A percentile compares a stretch with the other conserved stretches of the same genome.
Evolutionary conservation across 2,797 vertebrate species (phyloP).

Genomic region (Emys orbicularis): DNA sequence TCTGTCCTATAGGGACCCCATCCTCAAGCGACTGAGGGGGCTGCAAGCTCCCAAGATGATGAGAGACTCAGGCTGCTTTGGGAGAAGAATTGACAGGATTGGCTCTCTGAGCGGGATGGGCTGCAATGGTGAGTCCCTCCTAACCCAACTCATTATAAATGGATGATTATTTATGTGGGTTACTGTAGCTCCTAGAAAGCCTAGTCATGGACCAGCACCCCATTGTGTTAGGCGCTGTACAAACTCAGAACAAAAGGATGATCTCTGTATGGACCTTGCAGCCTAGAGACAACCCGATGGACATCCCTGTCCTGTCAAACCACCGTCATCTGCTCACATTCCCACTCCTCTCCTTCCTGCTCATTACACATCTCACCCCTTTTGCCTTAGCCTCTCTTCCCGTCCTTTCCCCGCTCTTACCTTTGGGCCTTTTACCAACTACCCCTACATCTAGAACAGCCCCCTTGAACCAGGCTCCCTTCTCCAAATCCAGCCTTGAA

Average conservation of each 20-base stretch:
- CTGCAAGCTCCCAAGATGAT: constrained; percentile 60
- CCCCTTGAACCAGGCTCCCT: neutral
- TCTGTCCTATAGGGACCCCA: constrained; percentile 4
- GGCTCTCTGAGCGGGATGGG: constrained; percentile 88
- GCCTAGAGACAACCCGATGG: neutral
- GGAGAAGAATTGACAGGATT: constrained; percentile 89
- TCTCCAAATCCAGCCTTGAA: neutral
- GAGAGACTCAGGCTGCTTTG: constrained; percentile 85
- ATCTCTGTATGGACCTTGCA: neutral
- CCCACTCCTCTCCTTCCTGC: neutral
- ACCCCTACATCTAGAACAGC: neutral
- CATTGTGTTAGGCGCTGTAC: neutral
- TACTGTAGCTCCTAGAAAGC: neutral
- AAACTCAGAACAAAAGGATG: neutral
- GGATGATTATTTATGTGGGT: fast-evolving
- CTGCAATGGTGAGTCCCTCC: constrained; percentile 74
- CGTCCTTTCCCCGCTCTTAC: neutral
- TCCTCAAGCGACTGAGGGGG: constrained; percentile 58
- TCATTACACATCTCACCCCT: neutral
- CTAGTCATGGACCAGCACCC: neutral
- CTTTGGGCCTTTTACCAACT: neutral
- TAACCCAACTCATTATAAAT: fast-evolving
- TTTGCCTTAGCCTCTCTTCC: no score
- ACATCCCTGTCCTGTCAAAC: neutral
- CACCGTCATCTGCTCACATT: neutral